A percentile compares a stretch with the other conserved stretches of the same genome.
Conservation (phyloP, 2,797 vertebrate genomes). For the Kryptopterus vitreolus region DNA sequence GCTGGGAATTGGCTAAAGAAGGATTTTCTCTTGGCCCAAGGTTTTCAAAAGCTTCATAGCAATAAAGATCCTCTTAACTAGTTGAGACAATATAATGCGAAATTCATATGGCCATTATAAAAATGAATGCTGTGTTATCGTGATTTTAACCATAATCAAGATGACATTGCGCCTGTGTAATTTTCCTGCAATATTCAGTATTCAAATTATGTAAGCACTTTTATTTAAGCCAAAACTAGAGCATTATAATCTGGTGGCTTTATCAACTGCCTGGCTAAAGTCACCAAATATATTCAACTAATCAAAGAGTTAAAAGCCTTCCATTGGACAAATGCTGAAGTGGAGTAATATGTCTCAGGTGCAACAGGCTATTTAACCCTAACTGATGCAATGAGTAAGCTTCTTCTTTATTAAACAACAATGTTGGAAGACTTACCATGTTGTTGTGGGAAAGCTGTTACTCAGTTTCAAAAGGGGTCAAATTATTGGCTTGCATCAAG, state of each 20-base stretch:
- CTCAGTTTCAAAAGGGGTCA: no score
- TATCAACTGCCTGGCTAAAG: not conserved
- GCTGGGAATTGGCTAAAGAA: not conserved
- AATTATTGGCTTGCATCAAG: no score
- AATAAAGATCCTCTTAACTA: not conserved
- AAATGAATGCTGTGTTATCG: not conserved
- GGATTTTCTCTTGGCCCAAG: not conserved
- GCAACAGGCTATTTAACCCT: no score
- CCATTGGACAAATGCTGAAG: no score
- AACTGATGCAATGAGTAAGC: no score
- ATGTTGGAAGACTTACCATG: no score
- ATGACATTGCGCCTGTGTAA: not conserved
- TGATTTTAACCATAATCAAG: not conserved
- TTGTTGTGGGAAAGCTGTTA: no score
- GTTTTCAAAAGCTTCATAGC: slow-evolving; percentile 3
- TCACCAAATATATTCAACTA: no score
- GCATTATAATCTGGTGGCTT: not conserved
- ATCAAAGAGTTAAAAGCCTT: no score
- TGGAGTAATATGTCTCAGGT: no score
- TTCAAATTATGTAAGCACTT: not conserved
- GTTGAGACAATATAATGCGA: not conserved
- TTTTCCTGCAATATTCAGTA: not conserved
- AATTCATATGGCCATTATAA: not conserved
- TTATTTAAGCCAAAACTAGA: not conserved
- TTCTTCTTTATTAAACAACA: no score